Evolutionary conservation across 2,797 vertebrate species (phyloP), one percentile per base, ranked within the genome.

Genomic region (Sus cebifrons): DNA sequence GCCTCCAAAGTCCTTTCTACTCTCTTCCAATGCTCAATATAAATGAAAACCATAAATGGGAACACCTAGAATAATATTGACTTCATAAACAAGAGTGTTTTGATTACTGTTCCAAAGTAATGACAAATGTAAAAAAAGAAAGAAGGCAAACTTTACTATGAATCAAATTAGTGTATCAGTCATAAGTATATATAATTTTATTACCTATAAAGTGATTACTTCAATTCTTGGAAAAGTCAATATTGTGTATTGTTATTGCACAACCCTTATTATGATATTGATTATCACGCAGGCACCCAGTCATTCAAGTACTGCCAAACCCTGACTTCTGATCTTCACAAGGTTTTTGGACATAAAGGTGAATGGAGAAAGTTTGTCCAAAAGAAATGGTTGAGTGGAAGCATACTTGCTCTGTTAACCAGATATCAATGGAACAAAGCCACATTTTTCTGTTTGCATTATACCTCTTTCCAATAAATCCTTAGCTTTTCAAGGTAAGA

Each of bases 181-280:
- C 29, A 3, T 89, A 32, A 78, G 54, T 83, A 75, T 56, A 58
- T 23, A 16, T 58, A 52, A 86, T 74, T 86, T 88, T 65, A 71
- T 88, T 93, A 81, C 82, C 92, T 79, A 89, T 88, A 74, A 96
- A 89, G 54, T 67, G 86, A 91, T 95, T 93, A 91, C 1, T 65
- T 93, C 79, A 77, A 58, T 79, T 96, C 65, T 91, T 56, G 75
- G 74, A 89, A 92, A 89, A 91, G 54, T 90, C 29, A 95, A 71
- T 74, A 89, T 14, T 29, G 29, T 71, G 20, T 49, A 64, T 83
- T 96, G 27, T 88, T 92, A 68, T 36, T 65, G 25, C 27, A 81
- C 29, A 79, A 11, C 2, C 16, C 36, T 97, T 82, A 86, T 73
- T 97, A 64, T 96, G 60, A 81, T 88, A 71, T 9, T 74, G 65